Evolutionary conservation across 2,113 vertebrate species (phyloP).

Genomic region (Peromyscus maniculatus): DNA sequence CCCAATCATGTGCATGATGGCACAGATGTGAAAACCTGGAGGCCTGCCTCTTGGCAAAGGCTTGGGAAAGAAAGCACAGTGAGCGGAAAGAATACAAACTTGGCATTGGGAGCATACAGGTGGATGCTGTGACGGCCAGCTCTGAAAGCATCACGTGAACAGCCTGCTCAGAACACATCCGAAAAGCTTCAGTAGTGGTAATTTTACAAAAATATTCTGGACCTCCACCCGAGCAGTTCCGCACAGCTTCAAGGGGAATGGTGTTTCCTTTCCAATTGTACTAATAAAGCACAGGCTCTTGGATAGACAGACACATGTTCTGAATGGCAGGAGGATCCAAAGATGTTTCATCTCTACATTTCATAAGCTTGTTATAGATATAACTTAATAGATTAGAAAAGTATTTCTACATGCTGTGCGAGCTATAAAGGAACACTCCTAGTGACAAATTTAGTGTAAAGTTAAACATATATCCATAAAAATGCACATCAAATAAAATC

Average conservation of each 20-base stretch:
- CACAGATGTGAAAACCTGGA: conserved; percentile 23
- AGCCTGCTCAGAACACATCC: conserved; percentile 59
- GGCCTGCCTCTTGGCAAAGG: conserved; percentile 62
- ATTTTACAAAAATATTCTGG: conserved; percentile 41
- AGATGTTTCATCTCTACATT: background rate
- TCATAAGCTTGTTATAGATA: background rate
- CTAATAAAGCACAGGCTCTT: background rate
- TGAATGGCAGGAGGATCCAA: background rate
- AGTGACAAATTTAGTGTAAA: background rate
- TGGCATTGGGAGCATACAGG: conserved; percentile 69
- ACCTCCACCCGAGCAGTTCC: background rate
- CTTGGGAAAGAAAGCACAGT: conserved; percentile 44
- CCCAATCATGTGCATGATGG: background rate
- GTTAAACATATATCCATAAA: background rate
- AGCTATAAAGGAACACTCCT: background rate
- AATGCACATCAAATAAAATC: conserved; percentile 43
- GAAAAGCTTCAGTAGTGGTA: conserved; percentile 3
- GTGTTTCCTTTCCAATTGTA: conserved; percentile 12
- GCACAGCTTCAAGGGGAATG: background rate
- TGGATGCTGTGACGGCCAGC: conserved; percentile 32
- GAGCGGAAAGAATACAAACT: conserved; percentile 83
- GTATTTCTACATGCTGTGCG: conserved; percentile 4
- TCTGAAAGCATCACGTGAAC: background rate
- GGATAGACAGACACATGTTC: background rate
- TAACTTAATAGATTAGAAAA: conserved; percentile 17